Evolutionary conservation across 2,888 invertebrate species (phyloP), one percentile per base, ranked within the genome.

Genomic region (Patella caerulea): DNA sequence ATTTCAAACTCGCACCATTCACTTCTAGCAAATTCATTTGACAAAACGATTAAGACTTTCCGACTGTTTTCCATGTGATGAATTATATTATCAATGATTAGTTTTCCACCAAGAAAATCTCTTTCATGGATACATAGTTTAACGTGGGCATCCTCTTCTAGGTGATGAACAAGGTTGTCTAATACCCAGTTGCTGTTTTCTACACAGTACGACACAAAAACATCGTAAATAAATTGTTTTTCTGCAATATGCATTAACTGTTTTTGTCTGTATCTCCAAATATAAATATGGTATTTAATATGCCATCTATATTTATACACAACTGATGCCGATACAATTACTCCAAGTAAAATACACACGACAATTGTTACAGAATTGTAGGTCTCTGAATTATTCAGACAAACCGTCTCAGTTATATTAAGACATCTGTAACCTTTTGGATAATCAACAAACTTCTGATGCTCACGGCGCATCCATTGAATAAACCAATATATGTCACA

Each of bases 1-100:
- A 95, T 94, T 89, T 95, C 95, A 83, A 94, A 95, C 85, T 94
- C 94, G 85, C 95, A 95, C 95, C 95, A 95, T 82, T 95, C 94
- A 83, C 95, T 95, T 11, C 93, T 91, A 12, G 95, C 89, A 88
- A 95, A 95, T 82, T 93, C 92, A 69, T 93, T 92, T 0, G 95
- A 95, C 17, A 95, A 93, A 12, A 95, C 92, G 77, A 95, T 90
- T 91, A 95, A 93, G 0, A 95, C 93, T 7, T 93, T 93, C 24
- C 94, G 92, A 0, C 95, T 95, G 1, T 94, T 93, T 84, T 95
- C 94, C 93, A 95, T 95, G 85, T 94, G 94, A 0, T 94, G 93
- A 0, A 95, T 93, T 81, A 95, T 95, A 83, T 95, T 95, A 87
- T 95, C 95, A 80, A 95, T 89, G 78, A 95, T 95, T 4, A 94